A percentile compares a stretch with the other conserved stretches of the same genome.
Evolutionary conservation across 2,113 vertebrate species (phyloP).

Genomic region (Phaethon lepturus): DNA sequence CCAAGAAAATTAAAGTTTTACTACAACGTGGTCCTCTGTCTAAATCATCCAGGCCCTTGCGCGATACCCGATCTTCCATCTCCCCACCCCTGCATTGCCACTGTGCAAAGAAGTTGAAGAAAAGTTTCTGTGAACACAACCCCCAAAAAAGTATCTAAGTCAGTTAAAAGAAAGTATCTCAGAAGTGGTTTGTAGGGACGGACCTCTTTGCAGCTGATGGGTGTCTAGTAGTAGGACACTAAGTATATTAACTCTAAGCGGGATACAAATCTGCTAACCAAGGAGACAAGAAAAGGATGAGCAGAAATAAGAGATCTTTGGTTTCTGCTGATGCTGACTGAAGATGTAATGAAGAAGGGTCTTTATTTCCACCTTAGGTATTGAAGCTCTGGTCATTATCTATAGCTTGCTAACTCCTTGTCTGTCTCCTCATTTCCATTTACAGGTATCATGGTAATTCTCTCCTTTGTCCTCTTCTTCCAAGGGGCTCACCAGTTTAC

Average conservation of each 20-base stretch:
- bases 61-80: background rate
- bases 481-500: background rate
- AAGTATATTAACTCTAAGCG: background rate
- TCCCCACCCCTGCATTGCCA: background rate
- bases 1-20: slow-evolving; percentile 60
- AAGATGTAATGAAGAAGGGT: background rate
- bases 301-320: background rate
- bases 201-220: background rate
- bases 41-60: slow-evolving; percentile 30
- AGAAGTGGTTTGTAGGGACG: background rate
- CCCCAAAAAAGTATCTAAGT: background rate
- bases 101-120: background rate
- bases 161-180: background rate
- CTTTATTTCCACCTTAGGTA: background rate
- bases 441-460: background rate
- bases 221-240: background rate
- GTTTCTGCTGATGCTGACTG: background rate
- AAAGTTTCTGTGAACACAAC: background rate
- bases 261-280: background rate
- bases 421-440: background rate
- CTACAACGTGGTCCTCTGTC: background rate
- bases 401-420: background rate
- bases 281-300: background rate
- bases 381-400: background rate
- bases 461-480: background rate